phyloP scores from a whole-genome alignment of 2,888 invertebrate species.

The Timema podura region DNA sequence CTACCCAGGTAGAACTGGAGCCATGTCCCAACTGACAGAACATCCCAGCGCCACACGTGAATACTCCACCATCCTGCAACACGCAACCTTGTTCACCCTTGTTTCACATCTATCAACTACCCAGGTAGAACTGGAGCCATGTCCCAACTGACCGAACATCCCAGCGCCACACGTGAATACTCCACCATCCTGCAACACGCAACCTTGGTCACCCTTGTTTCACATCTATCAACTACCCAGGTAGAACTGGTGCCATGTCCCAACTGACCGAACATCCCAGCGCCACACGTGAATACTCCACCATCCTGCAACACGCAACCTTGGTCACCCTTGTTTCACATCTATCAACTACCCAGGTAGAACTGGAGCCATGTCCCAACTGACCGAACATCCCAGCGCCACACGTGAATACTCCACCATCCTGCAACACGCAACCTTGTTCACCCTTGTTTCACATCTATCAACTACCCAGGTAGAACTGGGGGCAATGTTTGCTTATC shows the following conservation, averaged over 20 bases:
- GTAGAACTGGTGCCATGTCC: slow-evolving; percentile 77
- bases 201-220: too few relatives aligned
- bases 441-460: too few relatives aligned
- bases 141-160: slow-evolving; percentile 88
- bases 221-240: too few relatives aligned
- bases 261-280: slow-evolving; percentile 86
- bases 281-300: slow-evolving; percentile 91
- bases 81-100: slow-evolving; percentile 21
- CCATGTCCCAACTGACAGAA: slow-evolving; percentile 93
- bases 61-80: slow-evolving; percentile 80
- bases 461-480: too few relatives aligned
- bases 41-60: slow-evolving; percentile 87
- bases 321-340: too few relatives aligned
- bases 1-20: slow-evolving; percentile 50
- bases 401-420: slow-evolving; percentile 93
- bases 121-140: slow-evolving; percentile 64
- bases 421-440: slow-evolving; percentile 45
- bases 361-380: slow-evolving; percentile 77
- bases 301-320: slow-evolving; percentile 60
- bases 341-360: slow-evolving; percentile 41
- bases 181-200: slow-evolving; percentile 68
- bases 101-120: too few relatives aligned
- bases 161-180: slow-evolving; percentile 92
- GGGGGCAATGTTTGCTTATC: too few relatives aligned
- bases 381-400: slow-evolving; percentile 90